Evolutionary conservation across 2,888 invertebrate species (phyloP).

Genomic region (Scaptomyza caliginosa): DNA sequence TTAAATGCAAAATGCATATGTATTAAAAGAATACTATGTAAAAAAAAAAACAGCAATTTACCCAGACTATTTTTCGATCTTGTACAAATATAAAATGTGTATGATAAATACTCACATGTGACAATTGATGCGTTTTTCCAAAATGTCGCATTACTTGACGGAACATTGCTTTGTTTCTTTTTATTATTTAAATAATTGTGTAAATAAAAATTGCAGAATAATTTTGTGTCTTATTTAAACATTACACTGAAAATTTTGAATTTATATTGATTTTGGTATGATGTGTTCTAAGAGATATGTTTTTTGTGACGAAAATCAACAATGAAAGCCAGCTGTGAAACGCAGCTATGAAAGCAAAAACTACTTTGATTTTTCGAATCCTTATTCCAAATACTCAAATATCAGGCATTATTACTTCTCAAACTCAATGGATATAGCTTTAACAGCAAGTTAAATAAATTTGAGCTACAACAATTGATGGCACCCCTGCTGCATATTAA

Average conservation of each 20-base stretch:
- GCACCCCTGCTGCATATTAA: constrained; percentile 66
- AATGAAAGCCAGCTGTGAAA: no score
- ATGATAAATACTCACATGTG: background rate
- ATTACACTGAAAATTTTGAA: constrained; percentile 27
- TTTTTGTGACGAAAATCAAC: background rate
- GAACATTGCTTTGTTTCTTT: no score
- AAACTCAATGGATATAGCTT: constrained; percentile 18
- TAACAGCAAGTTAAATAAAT: constrained; percentile 34
- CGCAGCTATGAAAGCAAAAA: no score
- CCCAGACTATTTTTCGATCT: no score
- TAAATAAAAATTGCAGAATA: no score
- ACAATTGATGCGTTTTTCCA: background rate
- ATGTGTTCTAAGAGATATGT: constrained; percentile 30
- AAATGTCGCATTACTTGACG: background rate
- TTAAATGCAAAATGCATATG: no score
- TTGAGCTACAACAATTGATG: constrained; percentile 45
- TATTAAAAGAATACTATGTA: no score
- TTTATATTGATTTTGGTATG: background rate
- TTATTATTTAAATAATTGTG: no score
- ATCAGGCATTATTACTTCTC: constrained; percentile 15
- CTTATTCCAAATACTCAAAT: background rate
- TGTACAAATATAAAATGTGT: no score
- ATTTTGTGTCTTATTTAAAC: constrained; percentile 13
- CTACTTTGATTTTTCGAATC: background rate
- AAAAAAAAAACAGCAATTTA: no score